Percentiles rank a stretch among this genome's conserved stretches.
Evolutionary conservation across 2,797 vertebrate genomes (phyloP).

Genomic region (Antennarius maculatus): DNA sequence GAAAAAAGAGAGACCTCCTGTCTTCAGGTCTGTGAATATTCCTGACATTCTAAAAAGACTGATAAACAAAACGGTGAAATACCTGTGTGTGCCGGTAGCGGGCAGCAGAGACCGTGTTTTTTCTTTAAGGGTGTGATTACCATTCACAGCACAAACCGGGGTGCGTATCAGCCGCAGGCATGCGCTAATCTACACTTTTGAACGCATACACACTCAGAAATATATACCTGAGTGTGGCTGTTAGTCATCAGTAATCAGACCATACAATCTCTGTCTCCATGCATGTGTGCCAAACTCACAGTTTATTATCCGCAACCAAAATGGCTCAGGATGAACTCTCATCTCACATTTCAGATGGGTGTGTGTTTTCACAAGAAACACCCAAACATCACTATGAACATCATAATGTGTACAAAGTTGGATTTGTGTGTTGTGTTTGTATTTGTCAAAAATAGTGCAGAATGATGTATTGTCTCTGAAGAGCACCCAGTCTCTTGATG

Average conservation of each 20-base stretch:
- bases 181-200: constrained; percentile 57
- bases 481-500: constrained; percentile 36
- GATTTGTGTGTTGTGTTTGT: constrained; percentile 1
- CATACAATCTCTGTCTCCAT: background rate
- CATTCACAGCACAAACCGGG: constrained; percentile 63
- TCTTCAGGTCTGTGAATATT: constrained; percentile 35
- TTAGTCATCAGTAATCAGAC: constrained; percentile 31
- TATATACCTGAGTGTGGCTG: constrained; percentile 33
- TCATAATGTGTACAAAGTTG: constrained; percentile 6
- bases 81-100: constrained; percentile 52
- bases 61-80: constrained; percentile 23
- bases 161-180: constrained; percentile 54
- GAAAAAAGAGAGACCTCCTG: constrained; percentile 3
- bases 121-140: constrained; percentile 38
- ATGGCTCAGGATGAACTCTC: constrained; percentile 39
- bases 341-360: constrained; percentile 13
- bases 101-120: constrained; percentile 76
- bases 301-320: constrained; percentile 41
- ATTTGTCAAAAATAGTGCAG: too few relatives aligned
- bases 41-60: constrained; percentile 28
- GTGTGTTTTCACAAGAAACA: background rate
- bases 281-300: constrained; percentile 16
- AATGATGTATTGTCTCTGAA: constrained; percentile 25
- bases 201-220: constrained; percentile 47
- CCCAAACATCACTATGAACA: background rate